A percentile compares a stretch with the other conserved stretches of the same genome.
Conservation (phyloP, 2,113 vertebrate genomes). For the Phalacrocorax aristotelis region DNA sequence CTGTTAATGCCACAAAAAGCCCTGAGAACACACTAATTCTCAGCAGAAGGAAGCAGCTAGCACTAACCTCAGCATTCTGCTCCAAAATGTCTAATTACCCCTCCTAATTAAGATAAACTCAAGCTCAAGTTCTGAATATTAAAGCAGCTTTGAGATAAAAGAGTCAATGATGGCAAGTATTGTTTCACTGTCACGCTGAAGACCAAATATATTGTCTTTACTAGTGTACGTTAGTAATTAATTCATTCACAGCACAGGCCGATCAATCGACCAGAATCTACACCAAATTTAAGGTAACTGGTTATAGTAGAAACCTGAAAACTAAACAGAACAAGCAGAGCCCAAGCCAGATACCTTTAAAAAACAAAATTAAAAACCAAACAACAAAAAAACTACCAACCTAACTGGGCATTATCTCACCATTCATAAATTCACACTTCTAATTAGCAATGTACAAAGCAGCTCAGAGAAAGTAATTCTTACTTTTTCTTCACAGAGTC, state of each 20-base stretch:
- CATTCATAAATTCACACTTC: background rate
- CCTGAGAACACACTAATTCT: background rate
- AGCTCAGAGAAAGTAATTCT: constrained; percentile 27
- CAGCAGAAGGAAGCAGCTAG: background rate
- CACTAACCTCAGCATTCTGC: background rate
- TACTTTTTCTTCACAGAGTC: constrained; percentile 95
- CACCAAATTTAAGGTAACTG: background rate
- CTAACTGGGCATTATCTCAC: background rate
- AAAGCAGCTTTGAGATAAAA: background rate
- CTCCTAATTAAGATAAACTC: background rate
- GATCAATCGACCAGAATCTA: background rate
- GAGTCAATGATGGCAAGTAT: background rate
- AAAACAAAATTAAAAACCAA: background rate
- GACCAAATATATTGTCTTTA: background rate
- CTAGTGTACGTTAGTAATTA: background rate
- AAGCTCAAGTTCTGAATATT: background rate
- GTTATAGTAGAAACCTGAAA: background rate
- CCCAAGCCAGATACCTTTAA: background rate
- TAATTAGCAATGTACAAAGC: background rate
- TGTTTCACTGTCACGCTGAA: background rate
- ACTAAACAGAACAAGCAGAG: background rate
- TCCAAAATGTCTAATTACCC: background rate
- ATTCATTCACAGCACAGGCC: background rate
- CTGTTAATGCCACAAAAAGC: background rate
- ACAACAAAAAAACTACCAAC: no score